Percentiles rank a stretch among this genome's conserved stretches.
Conservation (phyloP, 2,888 invertebrate genomes). For the Lasioglossum oenotherae region DNA sequence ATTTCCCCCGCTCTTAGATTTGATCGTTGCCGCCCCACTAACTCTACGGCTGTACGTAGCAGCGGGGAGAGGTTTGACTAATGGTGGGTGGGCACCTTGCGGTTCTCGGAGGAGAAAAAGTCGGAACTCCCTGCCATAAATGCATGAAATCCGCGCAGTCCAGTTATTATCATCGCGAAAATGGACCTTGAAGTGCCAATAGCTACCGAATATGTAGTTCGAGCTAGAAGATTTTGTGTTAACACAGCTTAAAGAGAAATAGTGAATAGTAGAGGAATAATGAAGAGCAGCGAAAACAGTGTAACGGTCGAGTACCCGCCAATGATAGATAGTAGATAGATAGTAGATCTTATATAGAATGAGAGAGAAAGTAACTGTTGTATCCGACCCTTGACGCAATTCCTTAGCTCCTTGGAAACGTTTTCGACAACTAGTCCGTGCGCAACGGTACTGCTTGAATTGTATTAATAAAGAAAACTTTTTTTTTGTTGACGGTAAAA, state of each 20-base stretch:
- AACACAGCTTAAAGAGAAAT: not conserved
- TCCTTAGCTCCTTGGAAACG: slow-evolving; percentile 48
- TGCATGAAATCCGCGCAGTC: not conserved
- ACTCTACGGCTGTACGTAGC: no score
- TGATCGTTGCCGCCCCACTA: no score
- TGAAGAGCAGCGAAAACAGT: not conserved
- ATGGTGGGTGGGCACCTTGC: no score
- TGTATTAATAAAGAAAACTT: not conserved
- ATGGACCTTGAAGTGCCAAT: not conserved
- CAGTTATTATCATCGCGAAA: not conserved
- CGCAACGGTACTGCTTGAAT: not conserved
- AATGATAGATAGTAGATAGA: slow-evolving; percentile 47
- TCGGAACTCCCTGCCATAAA: not conserved
- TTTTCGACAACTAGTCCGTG: not conserved
- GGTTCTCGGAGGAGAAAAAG: no score
- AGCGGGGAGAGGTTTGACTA: no score
- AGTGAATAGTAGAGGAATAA: slow-evolving; percentile 4
- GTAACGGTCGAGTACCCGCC: slow-evolving; percentile 60
- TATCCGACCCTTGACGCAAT: slow-evolving; percentile 67
- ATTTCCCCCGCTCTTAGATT: no score
- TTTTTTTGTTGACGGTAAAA: not conserved
- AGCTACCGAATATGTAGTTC: no score
- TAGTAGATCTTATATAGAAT: no score
- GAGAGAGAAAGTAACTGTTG: slow-evolving; percentile 68
- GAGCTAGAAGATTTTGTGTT: not conserved